phyloP scores from a whole-genome alignment of 2,888 invertebrate species.

The Portevinia maculata region DNA sequence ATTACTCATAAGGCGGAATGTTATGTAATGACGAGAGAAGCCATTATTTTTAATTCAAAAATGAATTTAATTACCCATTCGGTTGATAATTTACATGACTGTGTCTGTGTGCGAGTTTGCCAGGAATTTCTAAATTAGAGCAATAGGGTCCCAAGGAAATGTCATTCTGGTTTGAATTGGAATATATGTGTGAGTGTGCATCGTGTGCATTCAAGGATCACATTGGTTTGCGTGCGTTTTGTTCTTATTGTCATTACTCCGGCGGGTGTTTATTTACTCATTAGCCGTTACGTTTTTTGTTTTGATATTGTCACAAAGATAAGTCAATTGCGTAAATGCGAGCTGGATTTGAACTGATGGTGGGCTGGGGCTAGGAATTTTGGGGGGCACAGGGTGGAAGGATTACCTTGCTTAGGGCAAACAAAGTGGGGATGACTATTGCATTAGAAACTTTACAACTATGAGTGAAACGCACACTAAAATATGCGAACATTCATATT shows the following conservation, averaged over 20 bases:
- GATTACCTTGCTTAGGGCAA: no score
- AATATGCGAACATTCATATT: no score
- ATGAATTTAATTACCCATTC: conserved; percentile 69
- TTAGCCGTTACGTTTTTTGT: conserved; percentile 35
- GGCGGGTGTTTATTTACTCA: conserved; percentile 58
- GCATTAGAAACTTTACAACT: no score
- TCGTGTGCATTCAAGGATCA: conserved; percentile 57
- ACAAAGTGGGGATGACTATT: no score
- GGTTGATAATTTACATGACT: conserved; percentile 45
- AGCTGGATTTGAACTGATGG: conserved; percentile 16
- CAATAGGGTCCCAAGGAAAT: conserved; percentile 42
- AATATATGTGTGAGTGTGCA: conserved; percentile 5
- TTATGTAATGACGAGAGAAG: conserved; percentile 67
- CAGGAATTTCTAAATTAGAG: conserved; percentile 69
- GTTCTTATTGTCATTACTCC: conserved; percentile 6
- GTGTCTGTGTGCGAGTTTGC: conserved; percentile 38
- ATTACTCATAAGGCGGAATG: conserved; percentile 42
- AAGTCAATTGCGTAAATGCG: conserved; percentile 25
- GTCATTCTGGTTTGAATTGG: conserved; percentile 18
- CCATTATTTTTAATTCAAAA: conserved; percentile 72
- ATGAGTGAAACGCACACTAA: no score
- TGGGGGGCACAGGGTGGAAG: no score
- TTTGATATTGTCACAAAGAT: conserved; percentile 36
- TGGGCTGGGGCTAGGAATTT: background rate
- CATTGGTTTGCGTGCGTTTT: conserved; percentile 28